These are phyloP conservation scores for Archocentrus centrarchus DNA, from an alignment of 2,113 vertebrate genomes.

Conservation along the genomic window DNA sequence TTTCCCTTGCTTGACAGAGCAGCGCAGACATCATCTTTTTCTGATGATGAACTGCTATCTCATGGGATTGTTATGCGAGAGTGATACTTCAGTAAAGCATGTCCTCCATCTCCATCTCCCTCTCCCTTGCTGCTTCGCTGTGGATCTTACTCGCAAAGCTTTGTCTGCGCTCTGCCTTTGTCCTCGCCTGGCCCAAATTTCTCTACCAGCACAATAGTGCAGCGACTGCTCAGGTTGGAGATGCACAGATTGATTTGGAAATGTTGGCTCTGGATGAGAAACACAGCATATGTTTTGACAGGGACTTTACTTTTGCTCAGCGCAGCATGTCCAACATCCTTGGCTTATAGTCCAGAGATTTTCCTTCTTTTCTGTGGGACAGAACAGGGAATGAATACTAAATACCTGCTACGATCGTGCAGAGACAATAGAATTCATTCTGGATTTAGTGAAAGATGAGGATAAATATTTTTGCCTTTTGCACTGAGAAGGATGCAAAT, in stretches of 20 bases:
- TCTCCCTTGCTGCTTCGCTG: conserved; percentile 15
- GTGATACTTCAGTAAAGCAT: conserved; percentile 43
- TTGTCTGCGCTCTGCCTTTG: conserved; percentile 23
- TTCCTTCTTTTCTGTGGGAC: conserved; percentile 24
- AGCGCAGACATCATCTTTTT: conserved; percentile 12
- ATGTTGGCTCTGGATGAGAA: conserved; percentile 40
- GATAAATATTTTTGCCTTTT: conserved; percentile 16
- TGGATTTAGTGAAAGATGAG: conserved; percentile 30
- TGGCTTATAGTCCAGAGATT: conserved; percentile 63
- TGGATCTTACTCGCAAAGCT: conserved; percentile 13
- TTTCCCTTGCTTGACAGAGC: conserved; percentile 20
- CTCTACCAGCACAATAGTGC: conserved; percentile 34
- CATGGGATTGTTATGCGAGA: conserved; percentile 27
- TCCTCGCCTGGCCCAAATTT: conserved; percentile 38
- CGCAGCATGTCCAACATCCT: conserved; percentile 41
- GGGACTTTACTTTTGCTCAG: conserved; percentile 39
- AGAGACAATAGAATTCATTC: conserved; percentile 24
- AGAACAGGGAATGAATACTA: conserved; percentile 51
- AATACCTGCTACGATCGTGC: conserved; percentile 42
- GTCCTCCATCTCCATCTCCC: conserved; percentile 21
- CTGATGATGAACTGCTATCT: conserved; percentile 35
- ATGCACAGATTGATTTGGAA: conserved; percentile 43
- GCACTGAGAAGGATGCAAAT: neutral
- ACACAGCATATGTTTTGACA: conserved; percentile 55
- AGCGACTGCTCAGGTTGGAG: conserved; percentile 32